Evolutionary conservation across 2,888 invertebrate genomes (phyloP).

Genomic region (Drosophila melanosoma): DNA sequence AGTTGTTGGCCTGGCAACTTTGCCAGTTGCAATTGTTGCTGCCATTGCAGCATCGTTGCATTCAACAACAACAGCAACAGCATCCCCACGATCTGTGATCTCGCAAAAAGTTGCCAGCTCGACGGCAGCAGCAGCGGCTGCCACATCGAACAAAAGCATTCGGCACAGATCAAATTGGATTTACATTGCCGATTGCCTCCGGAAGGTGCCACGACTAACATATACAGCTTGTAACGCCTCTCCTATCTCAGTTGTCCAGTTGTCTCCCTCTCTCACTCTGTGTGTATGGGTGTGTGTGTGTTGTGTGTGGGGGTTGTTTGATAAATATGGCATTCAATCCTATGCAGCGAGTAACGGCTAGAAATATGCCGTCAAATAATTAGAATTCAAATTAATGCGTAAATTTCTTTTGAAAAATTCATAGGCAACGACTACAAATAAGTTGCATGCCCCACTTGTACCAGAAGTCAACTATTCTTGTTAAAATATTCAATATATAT

Average conservation of each 20-base stretch:
- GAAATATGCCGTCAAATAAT: neutral
- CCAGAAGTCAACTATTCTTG: neutral
- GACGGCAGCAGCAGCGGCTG: constrained; percentile 50
- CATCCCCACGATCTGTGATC: constrained; percentile 57
- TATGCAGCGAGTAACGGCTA: neutral
- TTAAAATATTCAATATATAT: neutral
- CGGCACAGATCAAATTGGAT: constrained; percentile 81
- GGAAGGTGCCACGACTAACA: constrained; percentile 30
- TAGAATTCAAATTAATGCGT: constrained; percentile 15
- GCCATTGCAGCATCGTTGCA: constrained; percentile 26
- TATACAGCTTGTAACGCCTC: constrained; percentile 34
- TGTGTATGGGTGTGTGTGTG: neutral
- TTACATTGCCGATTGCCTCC: constrained; percentile 62
- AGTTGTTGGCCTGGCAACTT: constrained; percentile 15
- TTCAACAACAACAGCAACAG: constrained; percentile 26
- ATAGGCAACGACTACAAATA: neutral
- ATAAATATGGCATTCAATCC: neutral
- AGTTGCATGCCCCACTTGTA: neutral
- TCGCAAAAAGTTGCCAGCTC: constrained; percentile 64
- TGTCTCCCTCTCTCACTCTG: too few species aligned
- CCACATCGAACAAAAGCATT: constrained; percentile 75
- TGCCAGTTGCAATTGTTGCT: constrained; percentile 42
- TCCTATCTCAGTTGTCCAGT: constrained; percentile 6
- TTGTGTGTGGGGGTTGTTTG: neutral
- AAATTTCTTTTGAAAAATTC: constrained; percentile 1